A percentile compares a stretch with the other conserved stretches of the same genome.
phyloP scores from a whole-genome alignment of 2,113 vertebrate genomes.

The Burhinus bistriatus region DNA sequence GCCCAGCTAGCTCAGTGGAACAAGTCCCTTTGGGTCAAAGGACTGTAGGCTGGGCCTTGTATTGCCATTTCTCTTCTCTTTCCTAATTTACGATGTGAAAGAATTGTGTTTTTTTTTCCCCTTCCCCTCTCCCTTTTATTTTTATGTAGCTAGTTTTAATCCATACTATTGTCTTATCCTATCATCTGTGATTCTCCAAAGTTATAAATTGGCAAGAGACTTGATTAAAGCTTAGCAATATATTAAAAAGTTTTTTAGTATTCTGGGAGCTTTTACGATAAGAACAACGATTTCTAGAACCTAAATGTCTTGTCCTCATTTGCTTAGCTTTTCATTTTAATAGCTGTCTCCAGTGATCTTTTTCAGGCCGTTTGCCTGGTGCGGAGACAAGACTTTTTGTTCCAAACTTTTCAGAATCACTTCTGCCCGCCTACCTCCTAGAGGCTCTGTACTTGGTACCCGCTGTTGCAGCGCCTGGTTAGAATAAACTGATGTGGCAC shows the following conservation, averaged over 20 bases:
- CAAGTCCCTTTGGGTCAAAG: background rate
- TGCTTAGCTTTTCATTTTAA: background rate
- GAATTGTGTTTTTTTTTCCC: background rate
- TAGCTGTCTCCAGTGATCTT: background rate
- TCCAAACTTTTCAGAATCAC: background rate
- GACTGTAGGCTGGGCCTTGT: background rate
- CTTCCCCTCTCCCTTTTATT: background rate
- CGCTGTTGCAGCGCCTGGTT: background rate
- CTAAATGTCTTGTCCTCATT: background rate
- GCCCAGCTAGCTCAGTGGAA: background rate
- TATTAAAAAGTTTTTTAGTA: background rate
- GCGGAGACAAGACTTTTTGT: background rate
- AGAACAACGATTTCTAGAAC: background rate
- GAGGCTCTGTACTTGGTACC: background rate
- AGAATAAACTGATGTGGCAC: background rate
- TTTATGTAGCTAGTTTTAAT: background rate
- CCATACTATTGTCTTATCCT: background rate
- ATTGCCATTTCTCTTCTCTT: background rate
- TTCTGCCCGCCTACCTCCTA: background rate
- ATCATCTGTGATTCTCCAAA: background rate
- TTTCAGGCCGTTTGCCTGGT: background rate
- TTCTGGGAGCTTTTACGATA: background rate
- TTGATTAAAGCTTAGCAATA: background rate
- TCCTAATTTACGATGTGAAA: background rate
- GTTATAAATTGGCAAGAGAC: background rate